Evolutionary conservation across 2,888 invertebrate species (phyloP).

Genomic region (Linnaemya tessellans): DNA sequence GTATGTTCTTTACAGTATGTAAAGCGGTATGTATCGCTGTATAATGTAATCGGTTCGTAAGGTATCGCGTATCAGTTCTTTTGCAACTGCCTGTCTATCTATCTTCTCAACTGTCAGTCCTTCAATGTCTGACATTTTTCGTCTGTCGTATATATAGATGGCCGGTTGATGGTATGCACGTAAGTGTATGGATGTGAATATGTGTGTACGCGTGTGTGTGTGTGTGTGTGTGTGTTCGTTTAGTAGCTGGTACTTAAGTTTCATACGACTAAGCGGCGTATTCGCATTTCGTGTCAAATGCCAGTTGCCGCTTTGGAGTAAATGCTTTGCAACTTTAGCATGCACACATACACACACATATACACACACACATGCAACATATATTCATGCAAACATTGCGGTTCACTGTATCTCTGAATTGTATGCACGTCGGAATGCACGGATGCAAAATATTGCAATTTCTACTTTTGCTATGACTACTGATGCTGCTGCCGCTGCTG

Average conservation of each 20-base stretch:
- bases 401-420: slow-evolving; percentile 31
- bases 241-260: slow-evolving; percentile 47
- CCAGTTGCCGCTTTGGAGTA: slow-evolving; percentile 66
- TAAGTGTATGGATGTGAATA: slow-evolving; percentile 2
- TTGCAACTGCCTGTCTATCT: slow-evolving; percentile 69
- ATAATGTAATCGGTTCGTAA: slow-evolving; percentile 45
- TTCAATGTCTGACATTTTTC: slow-evolving; percentile 67
- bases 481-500: slow-evolving; percentile 45
- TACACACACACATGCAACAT: background rate
- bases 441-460: slow-evolving; percentile 69
- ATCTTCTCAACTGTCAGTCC: slow-evolving; percentile 68
- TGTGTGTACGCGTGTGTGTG: slow-evolving; percentile 39
- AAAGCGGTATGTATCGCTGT: slow-evolving; percentile 16
- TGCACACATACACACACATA: background rate
- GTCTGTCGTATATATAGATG: slow-evolving; percentile 44
- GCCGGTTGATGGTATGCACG: background rate
- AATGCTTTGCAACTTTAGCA: slow-evolving; percentile 47
- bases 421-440: slow-evolving; percentile 68
- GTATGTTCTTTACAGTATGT: background rate
- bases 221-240: slow-evolving; percentile 47
- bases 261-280: slow-evolving; percentile 67
- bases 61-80: slow-evolving; percentile 52
- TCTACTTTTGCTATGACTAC: slow-evolving; percentile 51
- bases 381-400: too few species aligned
- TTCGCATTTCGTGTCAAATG: slow-evolving; percentile 73